Percentiles rank a stretch among this genome's conserved stretches.
phyloP scores from a whole-genome alignment of 2,797 vertebrate genomes.

The Pyrocephalus nanus region DNA sequence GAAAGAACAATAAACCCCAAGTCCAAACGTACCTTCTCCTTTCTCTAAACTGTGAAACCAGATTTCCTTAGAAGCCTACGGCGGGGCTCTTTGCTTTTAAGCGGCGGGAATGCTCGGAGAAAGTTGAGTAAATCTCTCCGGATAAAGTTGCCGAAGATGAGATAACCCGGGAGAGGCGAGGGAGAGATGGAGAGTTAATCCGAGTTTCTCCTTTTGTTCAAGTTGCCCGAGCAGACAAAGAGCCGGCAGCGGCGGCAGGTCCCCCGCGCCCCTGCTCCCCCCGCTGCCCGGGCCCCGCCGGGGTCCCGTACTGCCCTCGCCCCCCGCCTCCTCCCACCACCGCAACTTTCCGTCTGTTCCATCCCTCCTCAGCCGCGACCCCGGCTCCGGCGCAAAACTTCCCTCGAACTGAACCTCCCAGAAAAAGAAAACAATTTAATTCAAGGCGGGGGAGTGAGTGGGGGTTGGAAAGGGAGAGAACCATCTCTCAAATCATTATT shows the following conservation, averaged over 20 bases:
- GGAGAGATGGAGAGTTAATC: constrained; percentile 79
- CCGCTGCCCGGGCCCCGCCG: constrained; percentile 50
- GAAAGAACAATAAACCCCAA: constrained; percentile 32
- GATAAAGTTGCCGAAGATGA: constrained; percentile 65
- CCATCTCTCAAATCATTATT: constrained; percentile 75
- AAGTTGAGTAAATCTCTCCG: constrained; percentile 47
- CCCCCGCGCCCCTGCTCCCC: constrained; percentile 73
- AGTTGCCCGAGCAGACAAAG: constrained; percentile 83
- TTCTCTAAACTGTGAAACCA: background rate
- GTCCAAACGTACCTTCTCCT: constrained; percentile 53
- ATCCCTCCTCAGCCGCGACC: background rate
- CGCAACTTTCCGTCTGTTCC: constrained; percentile 50
- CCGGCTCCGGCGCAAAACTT: constrained; percentile 58
- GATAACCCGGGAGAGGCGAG: constrained; percentile 43
- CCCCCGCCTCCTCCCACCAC: constrained; percentile 7
- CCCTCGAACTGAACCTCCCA: constrained; percentile 50
- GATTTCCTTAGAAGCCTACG: background rate
- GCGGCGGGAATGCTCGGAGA: background rate
- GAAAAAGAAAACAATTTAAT: constrained; percentile 17
- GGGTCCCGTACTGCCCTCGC: constrained; percentile 44
- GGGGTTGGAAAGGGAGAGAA: constrained; percentile 19
- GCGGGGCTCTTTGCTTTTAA: background rate
- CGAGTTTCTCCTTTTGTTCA: constrained; percentile 84
- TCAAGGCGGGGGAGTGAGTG: background rate
- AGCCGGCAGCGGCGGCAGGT: constrained; percentile 79